Base-by-base conservation (phyloP, 2,797 vertebrate species). In the Microtus californicus region DNA sequence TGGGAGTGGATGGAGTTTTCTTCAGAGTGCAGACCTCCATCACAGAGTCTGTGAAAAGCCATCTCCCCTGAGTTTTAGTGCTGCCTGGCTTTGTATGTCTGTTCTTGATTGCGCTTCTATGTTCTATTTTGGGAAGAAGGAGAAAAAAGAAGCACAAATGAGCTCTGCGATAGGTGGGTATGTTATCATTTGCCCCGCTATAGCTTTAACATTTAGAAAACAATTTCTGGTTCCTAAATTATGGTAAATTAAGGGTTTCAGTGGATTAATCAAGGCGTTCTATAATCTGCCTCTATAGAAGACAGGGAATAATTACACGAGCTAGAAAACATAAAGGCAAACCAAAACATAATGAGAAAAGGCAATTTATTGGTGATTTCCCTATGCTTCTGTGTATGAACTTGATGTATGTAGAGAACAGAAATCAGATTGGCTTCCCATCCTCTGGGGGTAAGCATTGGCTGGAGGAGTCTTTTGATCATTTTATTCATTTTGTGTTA, bases 401-500 rank as follows among this genome's bases (percentile, higher is more conserved):
- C 69, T 83, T 89, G 48, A 74, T 93, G 27, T 94, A 83, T 73
- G 71, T 48, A 77, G 86, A 97, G 94, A 96, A 89, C 81, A 96
- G 51, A 71, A 96, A 93, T 94, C 85, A 81, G 65, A 79, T 74
- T 89, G 89, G 34, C 82, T 96, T 95, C 73, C n/a, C 14, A n/a
- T 95, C 76, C 77, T 96, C 81, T 45, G 37, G 90, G 25, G 82
- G 37, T 54, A 91, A 76, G 78, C 74, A 95, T 95, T 56, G 86
- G 96, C 92, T 90, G 40, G 86, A 97, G 92, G 76, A 94, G 92
- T 92, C 96, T 97, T 97, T 94, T 97, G 96, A 97, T 97, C 82
- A 91, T 97, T 97, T 97, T 97, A 97, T 96, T 97, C 97, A 93
- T 97, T 95, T 97, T 96, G 93, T 96, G 93, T 95, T 97, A 95